Evolutionary conservation across 1,140 invertebrate genomes (phyloP).

Genomic region (Triops longicaudatus): DNA sequence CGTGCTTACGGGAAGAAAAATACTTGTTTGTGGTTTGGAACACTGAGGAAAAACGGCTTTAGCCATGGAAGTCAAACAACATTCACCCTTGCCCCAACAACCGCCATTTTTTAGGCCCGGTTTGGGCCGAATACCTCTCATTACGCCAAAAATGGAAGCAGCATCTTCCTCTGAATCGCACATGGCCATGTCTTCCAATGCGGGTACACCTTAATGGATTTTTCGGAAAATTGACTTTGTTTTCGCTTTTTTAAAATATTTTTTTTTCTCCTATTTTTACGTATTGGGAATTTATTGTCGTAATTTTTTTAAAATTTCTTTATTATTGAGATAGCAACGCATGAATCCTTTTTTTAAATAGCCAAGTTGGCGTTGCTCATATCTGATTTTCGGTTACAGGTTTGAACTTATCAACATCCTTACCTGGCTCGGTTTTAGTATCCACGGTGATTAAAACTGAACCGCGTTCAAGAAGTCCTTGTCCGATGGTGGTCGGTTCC

Average conservation of each 20-base stretch:
- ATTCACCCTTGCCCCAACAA: neutral
- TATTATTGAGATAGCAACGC: neutral
- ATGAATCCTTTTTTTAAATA: neutral
- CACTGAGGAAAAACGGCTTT: neutral
- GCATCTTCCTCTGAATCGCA: neutral
- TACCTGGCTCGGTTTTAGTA: conserved; percentile 12
- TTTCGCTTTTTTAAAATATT: neutral
- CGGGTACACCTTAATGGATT: neutral
- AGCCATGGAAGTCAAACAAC: conserved; percentile 15
- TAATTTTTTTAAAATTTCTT: neutral
- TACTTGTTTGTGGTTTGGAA: neutral
- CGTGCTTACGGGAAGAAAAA: neutral
- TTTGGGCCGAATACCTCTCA: conserved; percentile 14
- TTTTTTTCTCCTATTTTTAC: neutral
- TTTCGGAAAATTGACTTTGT: neutral
- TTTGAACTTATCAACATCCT: neutral
- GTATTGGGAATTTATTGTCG: neutral
- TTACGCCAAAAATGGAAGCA: neutral
- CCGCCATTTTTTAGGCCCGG: neutral
- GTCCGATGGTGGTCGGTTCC: neutral
- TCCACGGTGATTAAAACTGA: conserved; percentile 21
- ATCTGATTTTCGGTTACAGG: neutral
- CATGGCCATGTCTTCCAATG: neutral
- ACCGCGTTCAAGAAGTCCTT: conserved; percentile 15
- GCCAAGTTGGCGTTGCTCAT: too few relatives aligned